Conservation (phyloP, 2,113 vertebrate species). For the Cavia aperea region DNA sequence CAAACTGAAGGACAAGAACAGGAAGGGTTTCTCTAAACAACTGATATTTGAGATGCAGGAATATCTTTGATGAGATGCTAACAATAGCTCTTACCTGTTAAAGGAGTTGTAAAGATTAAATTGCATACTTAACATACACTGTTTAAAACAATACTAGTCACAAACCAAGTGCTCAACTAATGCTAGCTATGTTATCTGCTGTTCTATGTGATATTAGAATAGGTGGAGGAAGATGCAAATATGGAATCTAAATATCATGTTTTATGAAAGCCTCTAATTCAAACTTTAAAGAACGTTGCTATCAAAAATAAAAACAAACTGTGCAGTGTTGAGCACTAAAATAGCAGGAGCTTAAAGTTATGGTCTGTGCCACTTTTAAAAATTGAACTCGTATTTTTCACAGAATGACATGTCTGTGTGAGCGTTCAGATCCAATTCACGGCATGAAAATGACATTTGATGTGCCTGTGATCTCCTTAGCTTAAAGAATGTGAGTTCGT, state of each 20-base stretch:
- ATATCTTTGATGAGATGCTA: not conserved
- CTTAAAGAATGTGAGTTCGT: not conserved
- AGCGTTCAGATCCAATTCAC: constrained; percentile 21
- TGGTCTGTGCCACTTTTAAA: not conserved
- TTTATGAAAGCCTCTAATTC: not conserved
- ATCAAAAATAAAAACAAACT: not conserved
- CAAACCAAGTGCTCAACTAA: not conserved
- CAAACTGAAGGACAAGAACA: not conserved
- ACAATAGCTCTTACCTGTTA: not conserved
- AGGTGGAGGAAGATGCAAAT: not conserved
- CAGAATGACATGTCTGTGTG: not conserved
- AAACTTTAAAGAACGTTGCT: not conserved
- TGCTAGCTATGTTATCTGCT: too few relatives aligned
- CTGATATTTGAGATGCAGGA: not conserved
- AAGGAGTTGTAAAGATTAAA: not conserved
- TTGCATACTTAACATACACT: not conserved
- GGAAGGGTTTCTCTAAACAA: not conserved
- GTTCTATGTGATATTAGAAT: not conserved
- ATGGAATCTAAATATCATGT: not conserved
- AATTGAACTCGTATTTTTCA: not conserved
- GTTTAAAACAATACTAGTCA: not conserved
- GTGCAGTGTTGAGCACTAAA: fast-evolving
- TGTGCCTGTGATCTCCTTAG: constrained; percentile 54
- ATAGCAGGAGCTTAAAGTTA: not conserved
- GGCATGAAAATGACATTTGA: constrained; percentile 49